These are phyloP conservation scores for Crenuchus spilurus DNA, from an alignment of 2,797 vertebrate species.

Conservation along the genomic window DNA sequence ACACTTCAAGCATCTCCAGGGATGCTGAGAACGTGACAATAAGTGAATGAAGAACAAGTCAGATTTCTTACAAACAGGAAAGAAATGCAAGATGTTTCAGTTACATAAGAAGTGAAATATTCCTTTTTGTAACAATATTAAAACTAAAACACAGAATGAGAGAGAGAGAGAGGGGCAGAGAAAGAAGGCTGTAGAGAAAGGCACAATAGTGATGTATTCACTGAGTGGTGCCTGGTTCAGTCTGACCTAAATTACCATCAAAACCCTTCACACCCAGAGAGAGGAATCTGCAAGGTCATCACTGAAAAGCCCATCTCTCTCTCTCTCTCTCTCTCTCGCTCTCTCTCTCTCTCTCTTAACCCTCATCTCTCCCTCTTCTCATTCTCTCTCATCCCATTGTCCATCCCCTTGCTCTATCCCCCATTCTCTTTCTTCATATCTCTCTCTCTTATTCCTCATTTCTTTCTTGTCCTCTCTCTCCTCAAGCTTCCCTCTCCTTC, in stretches of 20 bases:
- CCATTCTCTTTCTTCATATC: neutral
- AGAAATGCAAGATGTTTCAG: no score
- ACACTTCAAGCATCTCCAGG: constrained; percentile 78
- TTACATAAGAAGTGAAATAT: no score
- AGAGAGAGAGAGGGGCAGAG: no score
- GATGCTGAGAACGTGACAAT: constrained; percentile 77
- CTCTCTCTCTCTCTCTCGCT: neutral
- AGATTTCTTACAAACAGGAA: no score
- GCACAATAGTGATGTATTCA: constrained; percentile 53
- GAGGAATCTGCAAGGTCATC: constrained; percentile 71
- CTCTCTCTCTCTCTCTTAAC: neutral
- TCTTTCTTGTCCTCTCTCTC: neutral
- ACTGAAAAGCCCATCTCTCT: constrained; percentile 47
- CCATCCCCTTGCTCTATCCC: no score
- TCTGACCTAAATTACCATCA: constrained; percentile 57
- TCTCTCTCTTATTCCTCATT: no score
- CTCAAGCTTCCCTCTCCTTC: neutral
- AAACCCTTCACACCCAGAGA: constrained; percentile 54
- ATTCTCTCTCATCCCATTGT: neutral
- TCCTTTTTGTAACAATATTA: no score
- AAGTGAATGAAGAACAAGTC: no score
- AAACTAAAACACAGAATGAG: no score
- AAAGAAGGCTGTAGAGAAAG: no score
- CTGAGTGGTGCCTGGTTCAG: constrained; percentile 56
- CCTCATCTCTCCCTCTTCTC: constrained; percentile 20